Base-by-base conservation (phyloP, 2,888 invertebrate genomes). In the Limenitis camilla region DNA sequence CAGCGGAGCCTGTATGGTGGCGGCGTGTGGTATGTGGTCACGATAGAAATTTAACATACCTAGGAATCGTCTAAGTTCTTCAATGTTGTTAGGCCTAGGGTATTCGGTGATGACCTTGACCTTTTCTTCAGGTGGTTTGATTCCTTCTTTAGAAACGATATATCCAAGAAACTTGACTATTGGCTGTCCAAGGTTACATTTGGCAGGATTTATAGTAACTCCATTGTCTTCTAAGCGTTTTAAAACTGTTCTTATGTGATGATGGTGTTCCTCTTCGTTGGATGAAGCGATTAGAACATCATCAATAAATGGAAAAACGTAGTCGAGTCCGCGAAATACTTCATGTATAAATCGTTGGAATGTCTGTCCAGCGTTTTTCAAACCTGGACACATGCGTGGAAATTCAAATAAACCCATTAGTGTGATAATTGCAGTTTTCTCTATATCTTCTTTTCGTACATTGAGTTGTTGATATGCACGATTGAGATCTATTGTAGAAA, bases 401-500 rank as follows among this genome's bases (percentile, higher is more conserved):
- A 52, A 57, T 57, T 57, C 49, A 31, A 49, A 57, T 36, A 55
- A 42, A 9, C 55, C 53, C 7, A 58, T 33, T 1, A 45, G 55
- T 19, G 55, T 53, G 4, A 49, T 55, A 3, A 55, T 53, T 7
- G 56, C 59, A 4, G 61, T 61, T 44, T 58, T 61, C 11, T 55
- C 52, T 54, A n/a, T 53, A 28, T 58, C 59, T 10, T 49, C 49
- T 49, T 55, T 52, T 1, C 27, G 5, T 1, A 62, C 55, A 5
- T 28, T 40, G 0, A 61, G 10, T 52, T 59, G 59, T 48, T 60
- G 56, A 45, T 60, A 61, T 4, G 60, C 57, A n/a, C 58, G 29
- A 40, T 61, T 63, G 7, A 61, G 44, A 31, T 62, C 61, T 1
- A 61, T 41, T 0, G 58, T 63, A 0, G 53, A 53, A 35, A 63